Conservation (phyloP, 2,113 vertebrate genomes). For the Acanthisitta chloris region DNA sequence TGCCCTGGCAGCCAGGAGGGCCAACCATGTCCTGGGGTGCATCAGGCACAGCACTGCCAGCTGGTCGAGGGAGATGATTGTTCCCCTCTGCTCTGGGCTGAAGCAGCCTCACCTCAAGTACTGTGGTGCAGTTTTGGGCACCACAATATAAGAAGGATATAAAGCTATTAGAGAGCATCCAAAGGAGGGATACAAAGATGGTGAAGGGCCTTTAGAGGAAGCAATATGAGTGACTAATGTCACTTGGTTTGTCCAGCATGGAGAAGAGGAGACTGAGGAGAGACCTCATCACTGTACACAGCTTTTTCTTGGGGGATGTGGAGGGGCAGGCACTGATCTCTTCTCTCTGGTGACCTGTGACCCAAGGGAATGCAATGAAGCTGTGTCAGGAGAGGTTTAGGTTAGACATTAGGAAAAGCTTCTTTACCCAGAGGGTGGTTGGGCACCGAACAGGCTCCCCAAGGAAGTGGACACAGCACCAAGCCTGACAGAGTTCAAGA, state of each 20-base stretch:
- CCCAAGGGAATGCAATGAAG: not conserved
- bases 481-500: not conserved
- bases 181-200: accelerated
- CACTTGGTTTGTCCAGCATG: not conserved
- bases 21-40: accelerated
- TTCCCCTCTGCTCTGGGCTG: not conserved
- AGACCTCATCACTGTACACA: not conserved
- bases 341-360: not conserved
- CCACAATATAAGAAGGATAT: accelerated
- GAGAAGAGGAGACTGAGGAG: not conserved
- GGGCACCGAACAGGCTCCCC: not conserved
- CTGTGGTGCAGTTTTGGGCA: not conserved
- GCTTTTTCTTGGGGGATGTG: accelerated
- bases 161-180: accelerated
- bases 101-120: not conserved
- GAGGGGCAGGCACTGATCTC: not conserved
- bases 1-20: not conserved
- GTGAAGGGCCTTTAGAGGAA: not conserved
- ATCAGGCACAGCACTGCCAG: not conserved
- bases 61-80: not conserved
- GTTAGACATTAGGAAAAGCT: not conserved
- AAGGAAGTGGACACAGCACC: not conserved
- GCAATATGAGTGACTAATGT: accelerated
- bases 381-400: not conserved
- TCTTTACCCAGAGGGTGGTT: accelerated